Evolutionary conservation across 2,888 invertebrate species (phyloP), one percentile per base, ranked within the genome.

Genomic region (Patella pellucida): DNA sequence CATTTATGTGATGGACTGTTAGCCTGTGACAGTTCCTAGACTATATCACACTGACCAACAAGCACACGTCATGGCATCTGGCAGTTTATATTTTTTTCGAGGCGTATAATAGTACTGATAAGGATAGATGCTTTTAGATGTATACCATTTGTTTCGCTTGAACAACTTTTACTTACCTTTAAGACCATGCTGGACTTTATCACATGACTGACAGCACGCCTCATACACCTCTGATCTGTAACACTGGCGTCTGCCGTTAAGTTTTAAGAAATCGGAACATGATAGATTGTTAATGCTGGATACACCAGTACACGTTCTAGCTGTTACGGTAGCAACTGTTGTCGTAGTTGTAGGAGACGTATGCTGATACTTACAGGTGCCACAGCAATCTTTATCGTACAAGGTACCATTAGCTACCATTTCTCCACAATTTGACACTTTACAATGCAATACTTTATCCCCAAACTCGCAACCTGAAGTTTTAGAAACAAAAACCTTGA

Each of bases 401-500:
- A 85, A 76, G 50, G 79, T 77, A 19, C 81, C 72, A 14, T 78
- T 76, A 3, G 71, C 54, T 19, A 76, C 69, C 1, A 68, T 71
- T 23, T 78, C 73, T 16, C 72, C 73, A 72, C 85, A 85, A 69
- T 84, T 83, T 76, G 79, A 81, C 4, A 76, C 67, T 23, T 77
- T 73, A 78, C 85, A 85, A 16, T 83, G 83, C 54, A 81, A 71
- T 15, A 82, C 84, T 68, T 83, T 71, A 76, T 87, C 85, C 2
- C 87, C 87, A 52, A 84, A 87, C 69, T 85, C 83, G 76, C 87
- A 87, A 11, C 83, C 87, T 87, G 77, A 0, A 74, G 74, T 41
- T 41, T 27, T 72, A 54, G 1, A 41, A 41, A 41, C 41, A 41
- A 41, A 41, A 41, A 41, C 9, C 41, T 41, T 50, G 72, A 16